phyloP scores from a whole-genome alignment of 2,888 invertebrate species.

The Pandemis heparana region DNA sequence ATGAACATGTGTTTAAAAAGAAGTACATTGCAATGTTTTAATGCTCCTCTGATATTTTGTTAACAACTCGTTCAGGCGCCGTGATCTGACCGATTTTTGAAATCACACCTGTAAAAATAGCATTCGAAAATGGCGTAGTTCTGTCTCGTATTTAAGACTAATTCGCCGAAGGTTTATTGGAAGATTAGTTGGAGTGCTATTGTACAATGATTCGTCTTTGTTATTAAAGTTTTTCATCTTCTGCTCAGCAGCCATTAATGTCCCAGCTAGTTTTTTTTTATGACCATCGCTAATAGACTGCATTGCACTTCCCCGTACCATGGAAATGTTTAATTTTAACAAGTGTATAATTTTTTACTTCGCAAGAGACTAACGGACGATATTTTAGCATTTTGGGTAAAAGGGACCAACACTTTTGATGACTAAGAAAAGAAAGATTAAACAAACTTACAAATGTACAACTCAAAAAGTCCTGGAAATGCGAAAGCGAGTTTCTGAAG shows the following conservation, averaged over 20 bases:
- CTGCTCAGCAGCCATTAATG: background rate
- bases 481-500: background rate
- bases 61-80: background rate
- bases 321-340: too few relatives aligned
- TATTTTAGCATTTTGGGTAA: too few relatives aligned
- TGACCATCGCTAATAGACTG: too few relatives aligned
- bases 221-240: background rate
- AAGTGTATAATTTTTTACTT: too few relatives aligned
- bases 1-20: constrained; percentile 14
- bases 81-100: background rate
- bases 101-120: too few relatives aligned
- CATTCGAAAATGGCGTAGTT: too few relatives aligned
- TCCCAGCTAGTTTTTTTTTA: background rate
- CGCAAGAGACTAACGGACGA: too few relatives aligned
- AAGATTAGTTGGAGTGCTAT: background rate
- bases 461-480: background rate
- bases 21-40: background rate
- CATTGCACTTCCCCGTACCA: too few relatives aligned
- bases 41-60: constrained; percentile 2
- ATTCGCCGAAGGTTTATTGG: background rate
- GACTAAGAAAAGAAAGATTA: background rate
- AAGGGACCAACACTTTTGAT: too few relatives aligned
- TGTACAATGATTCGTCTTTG: background rate
- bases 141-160: too few relatives aligned
- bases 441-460: background rate